Base-by-base conservation (phyloP, 2,113 vertebrate genomes). In the Ramphastos sulfuratus region DNA sequence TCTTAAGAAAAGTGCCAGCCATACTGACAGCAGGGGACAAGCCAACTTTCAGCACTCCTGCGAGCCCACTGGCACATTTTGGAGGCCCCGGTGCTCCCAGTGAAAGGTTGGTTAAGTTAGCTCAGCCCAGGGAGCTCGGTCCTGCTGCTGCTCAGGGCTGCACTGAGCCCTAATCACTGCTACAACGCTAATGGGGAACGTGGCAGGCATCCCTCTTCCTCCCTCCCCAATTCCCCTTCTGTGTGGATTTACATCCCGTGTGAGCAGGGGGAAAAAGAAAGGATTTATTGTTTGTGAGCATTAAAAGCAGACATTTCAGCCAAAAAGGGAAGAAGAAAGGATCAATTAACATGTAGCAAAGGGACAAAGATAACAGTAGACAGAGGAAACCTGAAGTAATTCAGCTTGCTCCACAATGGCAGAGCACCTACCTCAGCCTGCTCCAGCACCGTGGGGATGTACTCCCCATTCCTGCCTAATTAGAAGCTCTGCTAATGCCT, bases 51-150 rank as follows among this genome's bases (percentile, higher is more conserved):
- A 12, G 64, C 76, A 28, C 31, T 82, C 58, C 23, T 69, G 50
- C 0, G 5, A 88, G 64, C 76, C 48, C 86, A 14, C 52, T 0
- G 6, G 15, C 60, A 52, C 2, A 0, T 78, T 54, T 10, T 7
- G 9, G 84, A 52, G 48, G 65, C 70, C 37, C 20, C 10, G 7
- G 39, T 19, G 72, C 65, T 89, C 37, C 24, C 3, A 20, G 66
- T 0, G 5, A 52, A 19, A 24, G 3, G 0, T 10, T 19, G 65
- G 58, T 31, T 9, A 24, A 37, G 37, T 19, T 20, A 23, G 28
- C 28, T 37, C 48, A 61, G 35, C 33, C 2, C 3, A 8, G 73
- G 39, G 7, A 5, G 13, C 23, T 28, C 20, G 3, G 30, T 19
- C 74, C 39, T 30, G 83, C 80, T 87, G 69, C 58, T 31, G 3